Percentiles rank a stretch among this genome's conserved stretches.
These are phyloP conservation scores for Lasioglossum zephyrum DNA, from an alignment of 2,888 invertebrate species.

Conservation along the genomic window DNA sequence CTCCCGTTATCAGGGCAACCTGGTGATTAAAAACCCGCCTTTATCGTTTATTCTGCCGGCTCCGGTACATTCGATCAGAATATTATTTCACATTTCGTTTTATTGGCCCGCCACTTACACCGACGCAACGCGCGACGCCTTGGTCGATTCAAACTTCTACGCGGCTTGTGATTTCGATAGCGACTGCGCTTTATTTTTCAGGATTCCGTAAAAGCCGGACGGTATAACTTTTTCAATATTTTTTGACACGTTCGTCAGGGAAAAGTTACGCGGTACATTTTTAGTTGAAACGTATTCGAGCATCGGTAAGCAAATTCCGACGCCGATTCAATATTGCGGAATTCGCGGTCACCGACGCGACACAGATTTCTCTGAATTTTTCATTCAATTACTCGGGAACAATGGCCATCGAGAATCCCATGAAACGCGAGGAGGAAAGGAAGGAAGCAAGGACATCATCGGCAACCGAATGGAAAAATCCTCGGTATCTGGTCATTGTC, in stretches of 20 bases:
- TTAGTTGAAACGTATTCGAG: background rate
- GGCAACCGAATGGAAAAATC: conserved; percentile 8
- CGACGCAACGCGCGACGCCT: background rate
- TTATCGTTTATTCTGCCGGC: background rate
- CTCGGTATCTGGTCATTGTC: conserved; percentile 22
- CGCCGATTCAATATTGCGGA: background rate
- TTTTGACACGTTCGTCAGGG: background rate
- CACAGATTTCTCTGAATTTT: background rate
- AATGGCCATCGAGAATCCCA: background rate
- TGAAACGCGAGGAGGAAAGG: background rate
- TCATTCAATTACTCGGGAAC: conserved; percentile 14
- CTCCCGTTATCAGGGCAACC: conserved; percentile 5
- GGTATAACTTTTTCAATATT: background rate
- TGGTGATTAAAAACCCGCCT: conserved; percentile 22
- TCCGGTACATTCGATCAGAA: background rate
- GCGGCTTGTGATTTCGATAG: background rate
- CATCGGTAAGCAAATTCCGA: background rate
- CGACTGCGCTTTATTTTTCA: background rate
- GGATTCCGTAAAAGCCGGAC: background rate
- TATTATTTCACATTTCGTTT: background rate
- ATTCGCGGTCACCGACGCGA: background rate
- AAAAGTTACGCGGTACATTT: background rate
- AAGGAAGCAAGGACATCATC: background rate
- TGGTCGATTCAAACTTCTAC: background rate
- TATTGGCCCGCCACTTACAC: background rate